A percentile compares a stretch with the other conserved stretches of the same genome.
These are phyloP conservation scores for Threskiornis aethiopicus DNA, from an alignment of 2,797 vertebrate species.

Conservation along the genomic window DNA sequence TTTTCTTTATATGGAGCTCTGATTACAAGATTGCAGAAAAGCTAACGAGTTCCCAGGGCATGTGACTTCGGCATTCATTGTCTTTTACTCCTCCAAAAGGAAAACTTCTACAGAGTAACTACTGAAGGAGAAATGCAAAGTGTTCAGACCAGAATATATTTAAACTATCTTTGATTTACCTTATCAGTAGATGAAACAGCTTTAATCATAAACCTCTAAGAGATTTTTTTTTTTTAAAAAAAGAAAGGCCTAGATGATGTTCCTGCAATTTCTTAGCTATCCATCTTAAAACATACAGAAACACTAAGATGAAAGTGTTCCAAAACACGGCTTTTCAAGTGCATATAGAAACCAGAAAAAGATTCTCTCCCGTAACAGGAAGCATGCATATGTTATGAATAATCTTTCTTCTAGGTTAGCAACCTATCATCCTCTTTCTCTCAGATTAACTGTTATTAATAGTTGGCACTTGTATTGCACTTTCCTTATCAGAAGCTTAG, in stretches of 20 bases:
- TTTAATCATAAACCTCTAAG: not conserved
- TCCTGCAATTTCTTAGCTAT: not conserved
- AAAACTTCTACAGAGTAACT: not conserved
- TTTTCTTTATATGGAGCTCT: not conserved
- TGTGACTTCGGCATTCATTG: constrained; percentile 13
- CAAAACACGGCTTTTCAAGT: not conserved
- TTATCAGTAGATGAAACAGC: constrained; percentile 12
- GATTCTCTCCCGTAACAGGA: not conserved
- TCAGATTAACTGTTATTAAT: not conserved
- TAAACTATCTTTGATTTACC: constrained; percentile 14
- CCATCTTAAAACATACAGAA: not conserved
- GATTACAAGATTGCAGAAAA: constrained; percentile 40
- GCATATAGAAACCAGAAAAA: not conserved
- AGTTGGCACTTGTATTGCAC: not conserved
- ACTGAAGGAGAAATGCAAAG: constrained; percentile 54
- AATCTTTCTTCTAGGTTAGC: not conserved
- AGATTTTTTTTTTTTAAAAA: not conserved
- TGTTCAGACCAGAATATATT: not conserved
- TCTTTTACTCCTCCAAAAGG: not conserved
- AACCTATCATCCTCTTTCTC: not conserved
- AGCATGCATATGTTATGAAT: not conserved
- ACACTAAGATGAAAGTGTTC: not conserved
- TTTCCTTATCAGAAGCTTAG: not conserved
- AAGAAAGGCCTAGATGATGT: not conserved
- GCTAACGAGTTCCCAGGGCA: constrained; percentile 3